Evolutionary conservation across 2,113 vertebrate species (phyloP), one percentile per base, ranked within the genome.

Genomic region (Rhombomys opimus): DNA sequence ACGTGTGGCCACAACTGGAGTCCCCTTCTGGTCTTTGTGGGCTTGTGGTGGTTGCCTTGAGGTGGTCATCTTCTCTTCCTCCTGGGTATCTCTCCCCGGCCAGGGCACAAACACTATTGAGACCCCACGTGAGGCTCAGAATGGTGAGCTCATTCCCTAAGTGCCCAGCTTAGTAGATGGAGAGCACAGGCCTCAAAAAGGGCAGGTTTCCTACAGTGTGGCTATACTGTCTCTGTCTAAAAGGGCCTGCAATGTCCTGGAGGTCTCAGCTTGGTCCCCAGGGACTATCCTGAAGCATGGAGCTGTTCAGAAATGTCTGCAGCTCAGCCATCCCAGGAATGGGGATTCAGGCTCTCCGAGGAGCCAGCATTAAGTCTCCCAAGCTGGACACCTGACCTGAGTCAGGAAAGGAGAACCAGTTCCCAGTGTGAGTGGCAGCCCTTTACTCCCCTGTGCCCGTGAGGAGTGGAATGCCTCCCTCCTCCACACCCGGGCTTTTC

Each of bases 381-480:
- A 23, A 87, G 18, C 35, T 5, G n/a, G 20, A 35, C 7, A 6
- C 35, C 54, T 12, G 13, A 25, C 35, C 0, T 27, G 7, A 15
- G 9, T 54, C 63, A 17, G 2, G n/a, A 41, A 75, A 25, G 54
- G 30, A 41, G 35, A 32, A 41, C 12, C n/a, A 3, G 5, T 30
- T 70, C 38, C 4, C 18, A n/a, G 17, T 32, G 52, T 20, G 18
- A 81, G 18, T 25, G 63, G 20, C 15, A 20, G 20, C 7, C 30
- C 35, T 46, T 17, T 10, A 2, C 27, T 18, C 63, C 22, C 46
- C 3, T 27, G 0, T 5, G 7, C 9, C 35, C 1, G 27, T 27
- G 1, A 1, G 32, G 90, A 3, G 15, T 2, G 7, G 18, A 35
- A 0, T 15, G 0, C 1, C 1, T 13, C 41, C 7, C 1, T 57